Evolutionary conservation across 1,140 invertebrate species (phyloP).

Genomic region (Holcopasites calliopsidis): DNA sequence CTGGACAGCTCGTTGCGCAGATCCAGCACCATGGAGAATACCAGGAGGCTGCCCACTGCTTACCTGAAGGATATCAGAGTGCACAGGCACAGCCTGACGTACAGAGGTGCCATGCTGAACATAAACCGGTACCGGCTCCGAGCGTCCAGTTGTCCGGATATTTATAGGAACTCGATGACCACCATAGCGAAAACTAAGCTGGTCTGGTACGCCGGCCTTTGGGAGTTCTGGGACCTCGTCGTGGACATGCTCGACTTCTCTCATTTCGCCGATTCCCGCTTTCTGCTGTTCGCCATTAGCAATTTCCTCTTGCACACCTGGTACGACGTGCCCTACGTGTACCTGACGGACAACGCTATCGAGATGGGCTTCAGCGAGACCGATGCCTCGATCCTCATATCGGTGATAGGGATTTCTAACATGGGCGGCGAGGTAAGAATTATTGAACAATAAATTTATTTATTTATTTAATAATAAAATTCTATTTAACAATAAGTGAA

Average conservation of each 20-base stretch:
- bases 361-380: slow-evolving; percentile 86
- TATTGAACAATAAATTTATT: not conserved
- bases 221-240: slow-evolving; percentile 88
- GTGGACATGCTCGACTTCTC: slow-evolving; percentile 90
- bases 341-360: slow-evolving; percentile 88
- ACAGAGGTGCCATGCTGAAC: slow-evolving; percentile 92
- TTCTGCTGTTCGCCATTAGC: slow-evolving; percentile 89
- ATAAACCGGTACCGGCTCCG: slow-evolving; percentile 89
- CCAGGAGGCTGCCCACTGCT: slow-evolving; percentile 81
- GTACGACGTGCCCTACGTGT: slow-evolving; percentile 94
- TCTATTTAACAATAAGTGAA: no score
- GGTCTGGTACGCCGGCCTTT: slow-evolving; percentile 86
- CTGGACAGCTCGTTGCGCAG: slow-evolving; percentile 73
- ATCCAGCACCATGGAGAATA: slow-evolving; percentile 74
- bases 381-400: slow-evolving; percentile 89
- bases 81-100: slow-evolving; percentile 88
- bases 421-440: slow-evolving; percentile 89
- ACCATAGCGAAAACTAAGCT: slow-evolving; percentile 90
- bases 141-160: slow-evolving; percentile 93
- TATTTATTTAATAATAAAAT: no score
- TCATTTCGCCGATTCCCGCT: slow-evolving; percentile 87
- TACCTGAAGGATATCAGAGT: slow-evolving; percentile 86
- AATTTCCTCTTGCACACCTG: slow-evolving; percentile 93
- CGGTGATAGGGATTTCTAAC: slow-evolving; percentile 91
- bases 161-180: slow-evolving; percentile 92